These are phyloP conservation scores for Vombatus ursinus DNA, from an alignment of 2,113 vertebrate genomes.

Conservation along the genomic window DNA sequence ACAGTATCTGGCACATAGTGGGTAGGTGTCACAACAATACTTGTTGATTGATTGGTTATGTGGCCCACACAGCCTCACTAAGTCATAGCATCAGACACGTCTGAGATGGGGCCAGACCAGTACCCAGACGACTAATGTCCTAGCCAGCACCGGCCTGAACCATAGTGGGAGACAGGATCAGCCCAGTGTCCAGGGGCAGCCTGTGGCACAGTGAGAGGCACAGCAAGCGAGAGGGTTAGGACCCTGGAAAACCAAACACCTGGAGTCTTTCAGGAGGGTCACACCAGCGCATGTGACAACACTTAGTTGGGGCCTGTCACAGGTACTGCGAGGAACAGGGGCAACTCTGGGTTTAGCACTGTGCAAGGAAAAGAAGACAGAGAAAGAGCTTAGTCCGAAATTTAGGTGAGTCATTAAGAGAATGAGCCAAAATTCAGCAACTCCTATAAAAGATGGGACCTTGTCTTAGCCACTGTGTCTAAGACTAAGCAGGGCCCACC, in stretches of 20 bases:
- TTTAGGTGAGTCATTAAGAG: too few relatives aligned
- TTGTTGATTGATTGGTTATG: neutral
- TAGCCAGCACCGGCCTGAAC: neutral
- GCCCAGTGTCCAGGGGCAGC: neutral
- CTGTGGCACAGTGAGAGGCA: neutral
- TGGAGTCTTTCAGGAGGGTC: too few relatives aligned
- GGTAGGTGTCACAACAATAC: neutral
- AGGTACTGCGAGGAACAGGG: neutral
- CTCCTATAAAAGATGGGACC: neutral
- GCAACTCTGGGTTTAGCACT: neutral
- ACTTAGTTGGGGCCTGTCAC: neutral
- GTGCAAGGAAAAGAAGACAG: neutral
- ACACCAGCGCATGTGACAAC: neutral
- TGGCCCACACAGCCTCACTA: too few relatives aligned
- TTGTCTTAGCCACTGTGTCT: neutral
- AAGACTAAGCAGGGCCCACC: neutral
- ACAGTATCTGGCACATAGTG: neutral
- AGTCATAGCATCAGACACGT: neutral
- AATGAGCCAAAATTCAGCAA: neutral
- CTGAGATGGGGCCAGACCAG: neutral
- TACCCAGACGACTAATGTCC: neutral
- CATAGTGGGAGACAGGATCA: neutral
- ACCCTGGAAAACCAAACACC: neutral
- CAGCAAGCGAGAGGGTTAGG: too few relatives aligned
- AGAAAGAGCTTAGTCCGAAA: neutral